A percentile compares a stretch with the other conserved stretches of the same genome.
These are phyloP conservation scores for Yponomeuta sedellus DNA, from an alignment of 2,888 invertebrate genomes.

Conservation along the genomic window DNA sequence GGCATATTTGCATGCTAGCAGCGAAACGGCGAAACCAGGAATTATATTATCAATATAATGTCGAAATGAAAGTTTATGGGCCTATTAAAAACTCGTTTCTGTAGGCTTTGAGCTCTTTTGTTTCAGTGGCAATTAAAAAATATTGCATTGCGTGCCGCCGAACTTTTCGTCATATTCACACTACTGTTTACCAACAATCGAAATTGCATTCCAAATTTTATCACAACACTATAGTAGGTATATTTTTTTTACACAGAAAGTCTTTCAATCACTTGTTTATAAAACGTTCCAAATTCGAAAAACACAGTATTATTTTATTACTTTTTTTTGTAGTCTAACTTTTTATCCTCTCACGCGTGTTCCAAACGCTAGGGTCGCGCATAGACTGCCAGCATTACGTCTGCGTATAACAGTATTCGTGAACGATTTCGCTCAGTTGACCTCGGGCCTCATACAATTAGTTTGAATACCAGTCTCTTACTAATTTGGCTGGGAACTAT, in stretches of 20 bases:
- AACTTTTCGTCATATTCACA: background rate
- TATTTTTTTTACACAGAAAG: background rate
- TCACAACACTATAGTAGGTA: conserved; percentile 4
- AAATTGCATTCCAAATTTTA: conserved; percentile 10
- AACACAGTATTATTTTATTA: background rate
- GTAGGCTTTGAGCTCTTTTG: background rate
- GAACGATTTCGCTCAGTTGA: background rate
- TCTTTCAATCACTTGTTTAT: background rate
- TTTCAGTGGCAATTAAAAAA: background rate
- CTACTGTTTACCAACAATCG: background rate
- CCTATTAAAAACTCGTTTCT: background rate
- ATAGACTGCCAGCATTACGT: conserved; percentile 40
- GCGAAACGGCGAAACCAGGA: conserved; percentile 6
- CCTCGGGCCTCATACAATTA: background rate
- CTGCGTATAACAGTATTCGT: background rate
- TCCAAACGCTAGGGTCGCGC: conserved; percentile 39
- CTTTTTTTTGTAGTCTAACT: conserved; percentile 22
- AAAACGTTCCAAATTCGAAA: conserved; percentile 4
- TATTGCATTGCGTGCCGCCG: background rate
- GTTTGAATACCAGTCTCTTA: background rate
- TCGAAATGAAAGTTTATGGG: conserved; percentile 1
- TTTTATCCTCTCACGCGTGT: conserved; percentile 34
- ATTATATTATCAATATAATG: background rate
- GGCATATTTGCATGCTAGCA: conserved; percentile 11
- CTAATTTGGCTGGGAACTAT: background rate